Conservation (phyloP, 2,888 invertebrate species). For the Spodoptera picta region DNA sequence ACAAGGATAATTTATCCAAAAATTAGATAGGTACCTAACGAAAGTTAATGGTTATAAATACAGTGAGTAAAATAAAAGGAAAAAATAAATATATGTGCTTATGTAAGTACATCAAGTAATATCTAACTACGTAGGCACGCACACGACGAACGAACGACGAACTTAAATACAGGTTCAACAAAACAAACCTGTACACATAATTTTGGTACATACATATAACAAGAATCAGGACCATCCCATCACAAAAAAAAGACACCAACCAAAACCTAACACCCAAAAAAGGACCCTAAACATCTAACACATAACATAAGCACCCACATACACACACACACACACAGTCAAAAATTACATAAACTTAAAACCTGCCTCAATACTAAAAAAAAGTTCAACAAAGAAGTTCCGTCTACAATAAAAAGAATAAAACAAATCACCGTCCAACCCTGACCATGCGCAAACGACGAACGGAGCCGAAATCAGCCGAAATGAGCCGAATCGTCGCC, state of each 20-base stretch:
- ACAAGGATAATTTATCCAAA: too few species aligned
- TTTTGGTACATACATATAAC: neutral
- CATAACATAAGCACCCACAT: slow-evolving; percentile 1
- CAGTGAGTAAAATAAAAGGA: too few species aligned
- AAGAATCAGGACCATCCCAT: neutral
- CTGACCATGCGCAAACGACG: slow-evolving; percentile 73
- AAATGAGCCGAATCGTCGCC: slow-evolving; percentile 68
- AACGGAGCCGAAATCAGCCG: slow-evolving; percentile 74
- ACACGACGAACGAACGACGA: too few species aligned
- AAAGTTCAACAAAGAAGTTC: slow-evolving; percentile 48
- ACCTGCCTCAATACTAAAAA: slow-evolving; percentile 52
- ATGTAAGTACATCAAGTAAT: too few species aligned
- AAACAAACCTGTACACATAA: too few species aligned
- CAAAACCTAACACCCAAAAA: slow-evolving; percentile 14
- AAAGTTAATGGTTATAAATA: too few species aligned
- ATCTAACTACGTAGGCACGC: too few species aligned
- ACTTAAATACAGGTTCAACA: too few species aligned
- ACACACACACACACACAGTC: slow-evolving; percentile 5
- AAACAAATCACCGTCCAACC: slow-evolving; percentile 68
- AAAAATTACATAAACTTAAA: slow-evolving; percentile 54
- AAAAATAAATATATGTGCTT: too few species aligned
- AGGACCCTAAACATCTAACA: slow-evolving; percentile 7
- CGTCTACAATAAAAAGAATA: slow-evolving; percentile 48
- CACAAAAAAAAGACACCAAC: neutral
- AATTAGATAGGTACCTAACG: too few species aligned